Evolutionary conservation across 1,140 invertebrate species (phyloP).

Genomic region (Pseudomyrmex sp.): DNA sequence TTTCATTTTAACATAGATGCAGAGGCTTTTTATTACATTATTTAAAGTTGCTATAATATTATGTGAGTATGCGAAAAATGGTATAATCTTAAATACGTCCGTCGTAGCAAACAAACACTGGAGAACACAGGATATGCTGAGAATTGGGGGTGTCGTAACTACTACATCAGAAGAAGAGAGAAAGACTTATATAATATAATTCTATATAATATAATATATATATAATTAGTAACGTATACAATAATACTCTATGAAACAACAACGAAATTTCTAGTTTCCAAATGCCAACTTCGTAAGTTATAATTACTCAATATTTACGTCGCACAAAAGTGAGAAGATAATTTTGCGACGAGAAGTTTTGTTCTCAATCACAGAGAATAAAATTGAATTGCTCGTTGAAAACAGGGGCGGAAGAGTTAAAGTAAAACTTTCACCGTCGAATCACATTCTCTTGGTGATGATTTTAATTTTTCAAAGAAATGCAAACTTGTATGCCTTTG

Average conservation of each 20-base stretch:
- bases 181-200: slow-evolving; percentile 20
- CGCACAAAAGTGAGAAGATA: not conserved
- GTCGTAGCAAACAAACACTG: not conserved
- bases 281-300: not conserved
- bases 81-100: slow-evolving; percentile 13
- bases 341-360: slow-evolving; percentile 63
- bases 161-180: slow-evolving; percentile 5
- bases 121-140: slow-evolving; percentile 10
- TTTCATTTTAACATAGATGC: slow-evolving; percentile 25
- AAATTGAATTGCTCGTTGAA: slow-evolving; percentile 74
- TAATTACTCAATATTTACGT: not conserved
- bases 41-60: slow-evolving; percentile 35
- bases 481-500: slow-evolving; percentile 36
- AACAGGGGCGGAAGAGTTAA: slow-evolving; percentile 67
- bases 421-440: slow-evolving; percentile 62
- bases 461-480: slow-evolving; percentile 39
- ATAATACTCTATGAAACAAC: not conserved
- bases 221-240: slow-evolving; percentile 12
- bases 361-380: slow-evolving; percentile 70
- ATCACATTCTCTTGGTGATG: slow-evolving; percentile 59
- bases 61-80: slow-evolving; percentile 6
- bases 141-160: slow-evolving; percentile 7
- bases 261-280: not conserved
- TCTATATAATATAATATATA: not conserved
- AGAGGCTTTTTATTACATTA: slow-evolving; percentile 43